Percentiles rank a stretch among this genome's conserved stretches.
These are phyloP conservation scores for Paraplagusia blochii DNA, from an alignment of 2,113 vertebrate genomes.

Conservation along the genomic window DNA sequence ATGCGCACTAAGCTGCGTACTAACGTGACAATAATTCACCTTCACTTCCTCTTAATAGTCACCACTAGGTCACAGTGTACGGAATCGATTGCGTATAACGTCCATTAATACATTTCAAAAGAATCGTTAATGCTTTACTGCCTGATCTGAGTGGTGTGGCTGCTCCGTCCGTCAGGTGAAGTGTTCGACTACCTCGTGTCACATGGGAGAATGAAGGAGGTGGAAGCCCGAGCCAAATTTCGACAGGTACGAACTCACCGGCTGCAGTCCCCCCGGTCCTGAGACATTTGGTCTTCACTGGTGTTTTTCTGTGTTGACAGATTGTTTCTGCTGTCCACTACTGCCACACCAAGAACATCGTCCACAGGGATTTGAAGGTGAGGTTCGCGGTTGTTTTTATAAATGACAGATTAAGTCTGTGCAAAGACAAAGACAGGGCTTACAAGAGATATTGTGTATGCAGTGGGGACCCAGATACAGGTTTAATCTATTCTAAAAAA, in stretches of 20 bases:
- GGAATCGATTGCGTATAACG: slow-evolving; percentile 3
- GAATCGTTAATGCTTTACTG: not conserved
- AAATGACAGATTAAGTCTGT: slow-evolving; percentile 36
- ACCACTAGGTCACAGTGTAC: slow-evolving; percentile 4
- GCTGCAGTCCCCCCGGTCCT: not conserved
- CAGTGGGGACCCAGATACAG: too few species aligned
- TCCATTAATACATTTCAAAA: not conserved
- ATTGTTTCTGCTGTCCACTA: slow-evolving; percentile 93
- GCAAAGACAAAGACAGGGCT: too few species aligned
- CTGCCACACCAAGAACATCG: slow-evolving; percentile 94
- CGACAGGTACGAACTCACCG: slow-evolving; percentile 64
- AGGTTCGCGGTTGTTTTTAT: slow-evolving; percentile 36
- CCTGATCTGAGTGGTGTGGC: slow-evolving; percentile 4
- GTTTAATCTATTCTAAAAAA: too few species aligned
- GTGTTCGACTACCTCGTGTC: slow-evolving; percentile 95
- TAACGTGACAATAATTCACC: not conserved
- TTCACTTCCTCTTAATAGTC: slow-evolving; percentile 8
- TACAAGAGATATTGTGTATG: too few species aligned
- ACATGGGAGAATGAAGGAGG: slow-evolving; percentile 94
- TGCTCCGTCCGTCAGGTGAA: slow-evolving; percentile 65
- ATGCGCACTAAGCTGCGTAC: not conserved
- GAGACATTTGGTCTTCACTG: too few species aligned
- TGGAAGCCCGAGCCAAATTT: slow-evolving; percentile 87
- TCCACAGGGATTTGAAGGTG: slow-evolving; percentile 92
- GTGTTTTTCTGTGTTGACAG: slow-evolving; percentile 67